Base-by-base conservation (phyloP, 64 coral and sea anemone species). In the Stichodactyla helianthus region DNA sequence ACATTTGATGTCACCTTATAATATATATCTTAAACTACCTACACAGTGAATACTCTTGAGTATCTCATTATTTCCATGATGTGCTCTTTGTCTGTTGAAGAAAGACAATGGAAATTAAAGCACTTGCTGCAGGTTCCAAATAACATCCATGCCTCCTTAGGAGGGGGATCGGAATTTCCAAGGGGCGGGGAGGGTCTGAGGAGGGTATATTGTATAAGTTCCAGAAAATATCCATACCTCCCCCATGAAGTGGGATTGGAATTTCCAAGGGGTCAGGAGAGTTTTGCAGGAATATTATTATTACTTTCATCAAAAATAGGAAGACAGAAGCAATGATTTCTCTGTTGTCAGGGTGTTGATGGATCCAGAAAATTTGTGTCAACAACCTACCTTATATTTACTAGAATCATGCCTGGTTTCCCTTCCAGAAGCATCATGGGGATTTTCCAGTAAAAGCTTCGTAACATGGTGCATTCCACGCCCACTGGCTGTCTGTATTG, bases 401-500 rank as follows among this genome's bases (percentile, higher is more conserved):
- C 68, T 74, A 74, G 68, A 74, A 28, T 31, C 26, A 13, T 74
- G n/a, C 28, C 11, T 67, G 18, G 57, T 79, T 19, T 65, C 78
- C 26, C 77, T 64, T 9, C 19, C 18, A 19, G 87, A 54, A 58
- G 76, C 18, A 27, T 86, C 88, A 22, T 58, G 7, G 6, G 51
- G 20, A 71, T 56, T 91, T 67, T 61, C 77, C 25, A 64, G 59
- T 50, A 92, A 85, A 19, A 88, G 70, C 26, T 59, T 62, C 15
- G 84, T 88, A 23, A 97, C 84, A 51, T 79, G 65, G 17, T 92
- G 64, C 82, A 90, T 71, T 23, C 91, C 79, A 50, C 91, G 88
- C 26, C 91, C 88, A 90, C 85, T 91, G 20, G 97, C 97, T 53
- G 86, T 88, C 77, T 94, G 93, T n/a, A 95, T 15, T 25, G 97